Base-by-base conservation (phyloP, 2,797 vertebrate species). In the Hemibagrus guttatus region DNA sequence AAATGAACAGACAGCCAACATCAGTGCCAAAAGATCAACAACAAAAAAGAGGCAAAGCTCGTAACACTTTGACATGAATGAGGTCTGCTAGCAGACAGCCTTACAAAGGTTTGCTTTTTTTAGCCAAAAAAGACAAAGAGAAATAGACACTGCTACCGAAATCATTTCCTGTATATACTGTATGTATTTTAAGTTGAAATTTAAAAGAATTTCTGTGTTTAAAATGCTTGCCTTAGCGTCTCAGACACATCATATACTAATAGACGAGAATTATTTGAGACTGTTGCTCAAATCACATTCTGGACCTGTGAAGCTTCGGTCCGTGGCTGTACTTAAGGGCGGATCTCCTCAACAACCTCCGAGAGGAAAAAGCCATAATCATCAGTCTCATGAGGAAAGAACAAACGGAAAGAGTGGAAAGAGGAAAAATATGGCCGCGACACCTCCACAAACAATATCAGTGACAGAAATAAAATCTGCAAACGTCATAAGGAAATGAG, bases 391-490 rank as follows among this genome's bases (percentile, higher is more conserved):
- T 54, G 63, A 66, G 80, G 80, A 5, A 68, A 52, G 63, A 66
- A 52, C 42, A 28, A 26, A 66, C 80, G 80, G 80, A 82, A 82
- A 82, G 42, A 68, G 46, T 82, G 80, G 80, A 64, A 82, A 68
- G 31, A 31, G 61, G 80, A 68, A 82, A 82, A 82, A 66, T 66
- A 82, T 31, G 46, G 61, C n/a, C 42, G 46, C 46, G n/a, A 82
- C 80, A 82, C 80, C 80, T 82, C 23, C 61, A 52, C n/a, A 54
- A 82, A 82, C 80, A 82, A 82, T 82, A 82, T 82, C 63, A 82
- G 63, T 82, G 80, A 82, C 80, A 66, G 80, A 82, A 82, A 82
- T 82, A 82, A 82, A 66, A 66, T 66, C 3, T 31, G 46, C 63
- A 66, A 68, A 66, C 80, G 63, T 82, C 80, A 82, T 31, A 82